Conservation (phyloP, 2,888 invertebrate species). For the Itoplectis maculator region DNA sequence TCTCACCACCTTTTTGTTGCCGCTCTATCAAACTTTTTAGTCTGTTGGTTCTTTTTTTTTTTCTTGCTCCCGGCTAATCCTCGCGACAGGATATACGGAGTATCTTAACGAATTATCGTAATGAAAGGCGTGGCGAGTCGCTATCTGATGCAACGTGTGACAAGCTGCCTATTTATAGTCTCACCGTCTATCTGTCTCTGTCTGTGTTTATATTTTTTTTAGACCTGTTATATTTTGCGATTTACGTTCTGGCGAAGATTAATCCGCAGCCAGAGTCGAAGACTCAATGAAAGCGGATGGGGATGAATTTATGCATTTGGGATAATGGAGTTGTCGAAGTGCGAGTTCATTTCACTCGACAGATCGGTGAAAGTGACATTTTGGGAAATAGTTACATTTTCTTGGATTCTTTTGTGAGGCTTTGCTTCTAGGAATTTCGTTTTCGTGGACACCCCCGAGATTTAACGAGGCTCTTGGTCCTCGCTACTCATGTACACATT, state of each 20-base stretch:
- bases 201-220: too few relatives aligned
- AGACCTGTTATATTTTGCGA: not conserved
- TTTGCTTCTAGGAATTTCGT: constrained; percentile 29
- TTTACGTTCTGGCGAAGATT: not conserved
- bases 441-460: constrained; percentile 36
- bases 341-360: constrained; percentile 22
- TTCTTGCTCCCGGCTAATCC: not conserved
- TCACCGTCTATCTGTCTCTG: not conserved
- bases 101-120: constrained; percentile 23
- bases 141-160: not conserved
- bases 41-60: constrained; percentile 2
- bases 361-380: too few relatives aligned
- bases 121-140: constrained; percentile 7
- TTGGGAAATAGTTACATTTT: constrained; percentile 47
- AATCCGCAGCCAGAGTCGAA: not conserved
- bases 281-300: not conserved
- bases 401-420: constrained; percentile 15
- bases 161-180: constrained; percentile 9
- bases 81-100: not conserved
- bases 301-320: constrained; percentile 45
- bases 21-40: constrained; percentile 6
- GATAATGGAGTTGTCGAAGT: constrained; percentile 48
- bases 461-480: constrained; percentile 52
- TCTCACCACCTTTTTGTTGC: constrained; percentile 12
- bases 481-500: not conserved